A percentile compares a stretch with the other conserved stretches of the same genome.
These are phyloP conservation scores for Belgica antarctica DNA, from an alignment of 2,888 invertebrate species.

Conservation along the genomic window DNA sequence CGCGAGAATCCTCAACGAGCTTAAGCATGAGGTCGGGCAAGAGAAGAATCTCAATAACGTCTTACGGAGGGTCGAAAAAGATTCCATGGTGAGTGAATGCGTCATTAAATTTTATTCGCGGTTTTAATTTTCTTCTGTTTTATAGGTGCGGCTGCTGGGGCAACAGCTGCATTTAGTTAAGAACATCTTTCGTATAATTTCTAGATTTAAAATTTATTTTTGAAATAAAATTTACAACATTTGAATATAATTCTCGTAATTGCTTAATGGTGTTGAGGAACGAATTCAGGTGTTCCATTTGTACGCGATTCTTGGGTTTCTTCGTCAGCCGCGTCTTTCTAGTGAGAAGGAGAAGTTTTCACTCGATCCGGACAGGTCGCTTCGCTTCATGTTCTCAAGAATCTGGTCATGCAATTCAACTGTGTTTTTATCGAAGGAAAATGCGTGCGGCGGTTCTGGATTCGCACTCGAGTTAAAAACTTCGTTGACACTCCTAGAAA, in stretches of 20 bases:
- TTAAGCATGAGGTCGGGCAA: conserved; percentile 54
- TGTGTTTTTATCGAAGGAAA: conserved; percentile 15
- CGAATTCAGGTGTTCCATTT: not conserved
- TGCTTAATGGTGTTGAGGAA: conserved; percentile 7
- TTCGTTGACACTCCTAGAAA: conserved; percentile 9
- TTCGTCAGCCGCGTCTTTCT: conserved; percentile 14
- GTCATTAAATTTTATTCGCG: not conserved
- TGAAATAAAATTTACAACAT: conserved; percentile 7
- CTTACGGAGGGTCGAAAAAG: conserved; percentile 53
- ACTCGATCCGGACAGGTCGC: not conserved
- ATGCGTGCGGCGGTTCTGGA: not conserved
- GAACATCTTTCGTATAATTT: not conserved
- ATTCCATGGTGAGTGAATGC: conserved; percentile 53
- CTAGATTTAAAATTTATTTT: too few species aligned
- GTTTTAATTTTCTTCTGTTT: not conserved
- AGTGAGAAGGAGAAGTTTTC: conserved; percentile 30
- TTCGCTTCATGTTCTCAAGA: conserved; percentile 34
- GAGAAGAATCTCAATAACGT: conserved; percentile 54
- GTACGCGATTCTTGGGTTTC: not conserved
- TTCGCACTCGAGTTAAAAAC: not conserved
- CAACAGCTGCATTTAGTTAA: conserved; percentile 50
- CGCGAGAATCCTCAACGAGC: conserved; percentile 54
- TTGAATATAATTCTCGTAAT: not conserved
- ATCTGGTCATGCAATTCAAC: conserved; percentile 30
- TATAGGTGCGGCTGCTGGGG: conserved; percentile 53